Evolutionary conservation across 2,113 vertebrate species (phyloP), one percentile per base, ranked within the genome.

Genomic region (Petromus typicus): DNA sequence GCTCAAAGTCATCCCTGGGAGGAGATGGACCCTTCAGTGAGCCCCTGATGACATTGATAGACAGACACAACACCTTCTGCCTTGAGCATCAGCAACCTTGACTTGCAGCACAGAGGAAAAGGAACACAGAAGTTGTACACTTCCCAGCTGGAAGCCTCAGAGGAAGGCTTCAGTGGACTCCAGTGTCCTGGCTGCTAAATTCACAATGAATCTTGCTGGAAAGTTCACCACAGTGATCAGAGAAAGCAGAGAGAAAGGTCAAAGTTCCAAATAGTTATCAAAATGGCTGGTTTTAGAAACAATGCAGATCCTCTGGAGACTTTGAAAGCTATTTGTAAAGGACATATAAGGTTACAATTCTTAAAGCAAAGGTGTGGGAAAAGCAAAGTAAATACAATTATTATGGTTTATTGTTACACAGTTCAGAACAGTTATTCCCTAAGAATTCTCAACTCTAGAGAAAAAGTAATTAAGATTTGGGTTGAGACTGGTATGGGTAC

Each of bases 221-320:
- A 57, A 86, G 73, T 66, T 67, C 57, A 80, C 56, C 75, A 85
- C 2, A 18, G 27, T 37, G 78, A 23, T 34, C 13, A 51, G 54
- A 89, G 8, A 16, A 7, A 71, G 27, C 40, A 32, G n/a, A 30
- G 30, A 30, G 34, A 32, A 80, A 86, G 51, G n/a, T n/a, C 75
- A 86, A 40, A 80, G 6, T 45, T 34, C 20, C 30, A 51, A 3
- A 69, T 0, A 59, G 22, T 14, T 54, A 23, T 75, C n/a, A 34
- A 63, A 75, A 86, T 25, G 43, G 40, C 85, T 97, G 61, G 45
- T 57, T 96, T 87, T 63, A 85, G 73, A 86, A 91, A 59, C 16
- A 78, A 43, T 12, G 37, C n/a, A 57, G 64, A 17, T 61, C 22
- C 32, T 54, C 87, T 85, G 61, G 34, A 56, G n/a, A 92, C 27